Evolutionary conservation across 2,888 invertebrate species (phyloP), one percentile per base, ranked within the genome.

Genomic region (Prosopocoilus inquinatus): DNA sequence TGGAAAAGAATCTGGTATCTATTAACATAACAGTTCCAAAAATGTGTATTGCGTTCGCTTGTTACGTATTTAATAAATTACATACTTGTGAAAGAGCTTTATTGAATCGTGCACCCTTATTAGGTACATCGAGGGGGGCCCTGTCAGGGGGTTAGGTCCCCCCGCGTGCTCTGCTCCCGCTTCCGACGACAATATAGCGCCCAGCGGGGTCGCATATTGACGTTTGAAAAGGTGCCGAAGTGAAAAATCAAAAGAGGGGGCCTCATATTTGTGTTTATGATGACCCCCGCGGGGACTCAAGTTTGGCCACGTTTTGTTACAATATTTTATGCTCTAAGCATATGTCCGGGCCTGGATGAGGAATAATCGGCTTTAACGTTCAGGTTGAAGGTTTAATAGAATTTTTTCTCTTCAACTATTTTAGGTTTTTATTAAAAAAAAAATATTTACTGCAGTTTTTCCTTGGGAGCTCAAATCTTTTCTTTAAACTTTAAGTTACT

Each of bases 251-350:
- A 53, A 57, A 53, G n/a, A n/a, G 53, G 57, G 57, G 54, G 49
- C 57, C 51, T 54, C 57, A 53, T 75, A 74, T 75, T 72, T 75
- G 75, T 76, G 75, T 76, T 76, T 76, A 75, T 71, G 70, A 71
- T 70, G 69, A 70, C 70, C 67, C 75, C 75, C 63, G 67, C 58
- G 64, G 70, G 55, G 72, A 65, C 67, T 74, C 72, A 72, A 75
- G 74, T 74, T 72, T 72, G 68, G 72, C 65, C 73, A 71, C 73
- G 74, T 71, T 74, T 73, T 74, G 73, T 73, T 72, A 70, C 72
- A 66, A 66, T 71, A 68, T 72, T 72, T 70, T 66, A 64, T 64
- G 63, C 64, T 61, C 64, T 67, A 60, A 70, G 71, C 74, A 74
- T 73, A 72, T 74, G 73, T 68, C 70, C 59, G 66, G 20, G 62